phyloP scores from a whole-genome alignment of 2,113 vertebrate genomes.

The Thunnus thynnus region DNA sequence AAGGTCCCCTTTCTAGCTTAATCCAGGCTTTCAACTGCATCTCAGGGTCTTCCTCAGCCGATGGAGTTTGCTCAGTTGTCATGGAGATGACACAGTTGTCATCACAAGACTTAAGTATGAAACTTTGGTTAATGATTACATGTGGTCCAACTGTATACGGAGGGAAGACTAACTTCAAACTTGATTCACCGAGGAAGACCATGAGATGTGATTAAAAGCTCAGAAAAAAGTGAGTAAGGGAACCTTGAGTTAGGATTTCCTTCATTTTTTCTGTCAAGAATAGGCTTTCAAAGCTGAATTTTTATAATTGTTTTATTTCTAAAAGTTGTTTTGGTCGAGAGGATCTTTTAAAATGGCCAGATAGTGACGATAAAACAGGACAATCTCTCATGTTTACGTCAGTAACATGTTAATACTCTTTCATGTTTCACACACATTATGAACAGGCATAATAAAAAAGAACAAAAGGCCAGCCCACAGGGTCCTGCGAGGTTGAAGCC shows the following conservation, averaged over 20 bases:
- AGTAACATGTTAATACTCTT: neutral
- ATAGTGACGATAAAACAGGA: constrained; percentile 26
- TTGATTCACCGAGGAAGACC: neutral
- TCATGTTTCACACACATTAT: constrained; percentile 12
- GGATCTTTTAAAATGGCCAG: constrained; percentile 13
- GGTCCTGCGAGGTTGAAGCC: constrained; percentile 32
- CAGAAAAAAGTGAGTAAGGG: neutral
- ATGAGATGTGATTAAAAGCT: neutral
- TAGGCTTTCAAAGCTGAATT: neutral
- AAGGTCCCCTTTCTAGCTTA: neutral
- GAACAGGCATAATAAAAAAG: neutral
- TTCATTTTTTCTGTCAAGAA: neutral
- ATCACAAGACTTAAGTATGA: neutral
- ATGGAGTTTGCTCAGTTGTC: neutral
- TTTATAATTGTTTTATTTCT: neutral
- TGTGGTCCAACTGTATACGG: neutral
- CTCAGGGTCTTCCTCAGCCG: neutral
- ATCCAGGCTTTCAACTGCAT: neutral
- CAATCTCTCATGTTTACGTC: neutral
- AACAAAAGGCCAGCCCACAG: constrained; percentile 29
- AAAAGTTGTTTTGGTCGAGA: neutral
- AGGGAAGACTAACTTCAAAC: neutral
- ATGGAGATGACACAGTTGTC: neutral
- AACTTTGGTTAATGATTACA: neutral
- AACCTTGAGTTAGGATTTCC: neutral